These are phyloP conservation scores for Lutraria rhynchaena DNA, from an alignment of 1,140 invertebrate genomes.

Conservation along the genomic window DNA sequence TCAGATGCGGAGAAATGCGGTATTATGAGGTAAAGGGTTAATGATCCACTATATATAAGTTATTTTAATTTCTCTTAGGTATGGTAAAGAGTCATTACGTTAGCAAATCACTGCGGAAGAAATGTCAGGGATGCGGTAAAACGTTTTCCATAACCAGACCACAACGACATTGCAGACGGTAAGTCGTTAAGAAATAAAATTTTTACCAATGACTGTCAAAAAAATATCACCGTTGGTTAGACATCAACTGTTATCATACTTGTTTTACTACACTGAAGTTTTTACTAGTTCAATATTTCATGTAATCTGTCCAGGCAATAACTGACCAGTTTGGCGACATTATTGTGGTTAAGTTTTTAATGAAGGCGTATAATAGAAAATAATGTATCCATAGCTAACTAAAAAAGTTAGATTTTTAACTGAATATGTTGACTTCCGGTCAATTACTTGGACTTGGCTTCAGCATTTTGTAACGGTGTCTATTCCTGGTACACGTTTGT, in stretches of 20 bases:
- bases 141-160: constrained; percentile 3
- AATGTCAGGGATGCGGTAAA: constrained; percentile 14
- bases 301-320: not conserved
- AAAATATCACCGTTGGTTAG: too few relatives aligned
- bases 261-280: not conserved
- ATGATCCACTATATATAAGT: too few relatives aligned
- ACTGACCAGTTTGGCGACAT: not conserved
- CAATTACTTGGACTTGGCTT: too few relatives aligned
- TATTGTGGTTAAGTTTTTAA: not conserved
- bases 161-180: constrained; percentile 29
- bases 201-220: not conserved
- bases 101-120: not conserved
- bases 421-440: too few relatives aligned
- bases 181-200: not conserved
- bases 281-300: too few relatives aligned
- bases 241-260: not conserved
- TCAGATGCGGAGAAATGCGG: too few relatives aligned
- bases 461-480: too few relatives aligned
- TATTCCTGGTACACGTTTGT: too few relatives aligned
- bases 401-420: too few relatives aligned
- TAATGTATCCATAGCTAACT: too few relatives aligned
- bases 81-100: constrained; percentile 40
- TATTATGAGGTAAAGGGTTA: too few relatives aligned
- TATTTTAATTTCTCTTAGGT: not conserved
- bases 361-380: not conserved